Evolutionary conservation across 2,888 invertebrate genomes (phyloP), one percentile per base, ranked within the genome.

Genomic region (Pilophorus perplexus): DNA sequence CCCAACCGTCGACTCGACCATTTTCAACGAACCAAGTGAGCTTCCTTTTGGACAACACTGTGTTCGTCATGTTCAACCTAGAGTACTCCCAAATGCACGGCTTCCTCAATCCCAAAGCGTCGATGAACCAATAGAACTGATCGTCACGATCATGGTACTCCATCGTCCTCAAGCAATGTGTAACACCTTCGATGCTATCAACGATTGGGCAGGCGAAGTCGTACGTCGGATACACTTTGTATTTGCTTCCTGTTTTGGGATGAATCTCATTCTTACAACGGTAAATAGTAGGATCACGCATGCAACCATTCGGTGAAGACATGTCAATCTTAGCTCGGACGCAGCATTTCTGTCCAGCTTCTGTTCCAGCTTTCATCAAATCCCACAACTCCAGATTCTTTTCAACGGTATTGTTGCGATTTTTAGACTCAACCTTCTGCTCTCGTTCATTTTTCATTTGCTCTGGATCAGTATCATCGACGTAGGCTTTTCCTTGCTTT

Each of bases 131-230:
- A 79, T 90, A 95, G 79, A 95, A 99, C 79, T 99, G 99, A 33
- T 90, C 90, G 78, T 99, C 98, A 23, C 96, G 82, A 78, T 99
- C 99, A 75, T 94, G 94, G 78, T 99, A 99, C 79, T 99, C 99
- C 80, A 95, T 98, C 0, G 99, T 99, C 54, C 99, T 84, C 59
- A 99, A 80, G 0, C 96, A 93, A 76, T 99, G 99, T 0, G 99
- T 99, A 16, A 99, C 96, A 64, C 91, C 89, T 80, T 99, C 99
- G 55, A 97, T 83, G 14, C 95, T 89, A 79, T 99, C 99, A 55
- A 99, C 98, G 75, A 99, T 96, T 0, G 99, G 99, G 76, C 99
- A 99, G 0, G 99, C 97, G 80, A 99, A 99, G 80, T 99, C 99
- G 75, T 99, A 99, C 0, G 99, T 99, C 20, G 99, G 99, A 78